A percentile compares a stretch with the other conserved stretches of the same genome.
Conservation (phyloP, 2,797 vertebrate genomes). For the Notoglanidium macrostoma region DNA sequence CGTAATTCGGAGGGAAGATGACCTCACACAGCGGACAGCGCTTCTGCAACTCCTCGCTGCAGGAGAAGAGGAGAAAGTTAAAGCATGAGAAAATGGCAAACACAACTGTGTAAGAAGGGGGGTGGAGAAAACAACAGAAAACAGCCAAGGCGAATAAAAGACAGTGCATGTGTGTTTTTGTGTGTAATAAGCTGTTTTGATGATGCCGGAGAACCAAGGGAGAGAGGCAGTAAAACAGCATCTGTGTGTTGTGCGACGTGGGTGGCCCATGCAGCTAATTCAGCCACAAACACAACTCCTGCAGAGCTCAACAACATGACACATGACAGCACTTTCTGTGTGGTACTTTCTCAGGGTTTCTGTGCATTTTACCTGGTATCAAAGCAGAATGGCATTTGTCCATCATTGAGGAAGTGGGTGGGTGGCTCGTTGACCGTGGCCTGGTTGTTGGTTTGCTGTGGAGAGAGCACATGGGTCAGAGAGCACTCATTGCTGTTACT, state of each 20-base stretch:
- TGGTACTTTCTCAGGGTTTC: constrained; percentile 13
- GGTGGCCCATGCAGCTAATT: constrained; percentile 63
- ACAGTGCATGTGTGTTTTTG: constrained; percentile 39
- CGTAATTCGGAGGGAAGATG: constrained; percentile 97
- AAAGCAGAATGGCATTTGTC: constrained; percentile 90
- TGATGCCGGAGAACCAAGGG: constrained; percentile 62
- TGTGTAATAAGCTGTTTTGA: constrained; percentile 59
- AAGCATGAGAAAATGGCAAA: neutral
- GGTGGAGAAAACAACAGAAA: neutral
- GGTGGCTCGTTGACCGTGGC: constrained; percentile 70
- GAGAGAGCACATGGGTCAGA: constrained; percentile 17
- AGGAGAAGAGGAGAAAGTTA: neutral
- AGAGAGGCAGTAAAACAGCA: constrained; percentile 68
- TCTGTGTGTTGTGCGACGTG: constrained; percentile 68
- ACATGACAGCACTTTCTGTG: constrained; percentile 27
- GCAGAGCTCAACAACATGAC: constrained; percentile 36
- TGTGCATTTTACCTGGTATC: constrained; percentile 86
- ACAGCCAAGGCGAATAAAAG: neutral
- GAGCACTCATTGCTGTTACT: neutral
- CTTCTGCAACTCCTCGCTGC: constrained; percentile 89
- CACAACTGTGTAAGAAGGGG: neutral
- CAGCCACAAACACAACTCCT: constrained; percentile 42
- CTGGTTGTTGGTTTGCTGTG: constrained; percentile 68
- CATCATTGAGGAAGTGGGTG: constrained; percentile 80
- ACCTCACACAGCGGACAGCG: constrained; percentile 94